Evolutionary conservation across 2,888 invertebrate genomes (phyloP), one percentile per base, ranked within the genome.

Genomic region (Macropis europaea): DNA sequence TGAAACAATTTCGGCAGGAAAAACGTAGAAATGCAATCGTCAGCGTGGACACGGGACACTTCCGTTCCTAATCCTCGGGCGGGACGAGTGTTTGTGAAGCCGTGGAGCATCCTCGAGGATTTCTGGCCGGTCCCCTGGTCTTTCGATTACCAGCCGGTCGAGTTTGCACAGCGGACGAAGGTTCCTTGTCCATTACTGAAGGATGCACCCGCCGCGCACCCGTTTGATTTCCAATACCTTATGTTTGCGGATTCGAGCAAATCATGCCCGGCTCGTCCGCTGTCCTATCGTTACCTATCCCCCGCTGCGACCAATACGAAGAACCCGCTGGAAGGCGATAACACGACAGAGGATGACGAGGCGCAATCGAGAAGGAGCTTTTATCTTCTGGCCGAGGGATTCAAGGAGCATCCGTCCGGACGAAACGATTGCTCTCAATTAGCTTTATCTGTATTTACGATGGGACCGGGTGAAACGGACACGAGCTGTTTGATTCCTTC

Each of bases 371-470:
- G 64, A 47, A 62, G 45, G 36, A 62, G 54, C 61, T 53, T 70
- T 70, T 71, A 72, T 73, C 77, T 73, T 38, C 63, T 48, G 57
- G 45, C 61, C 26, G 60, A 34, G 34, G 61, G 62, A 80, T 64
- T 67, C 56, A 73, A 66, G 75, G 42, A 62, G 54, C 57, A 69
- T n/a, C 43, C 34, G 52, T 50, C 17, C 40, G 40, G 62, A 34
- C 24, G 42, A 45, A 59, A 75, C 76, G 79, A 84, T 82, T 63
- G 75, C 72, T 84, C 79, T 75, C 78, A 74, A 84, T 85, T 85
- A 85, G 77, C 61, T 77, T 77, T 75, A 82, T 82, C 84, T 77
- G 73, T 82, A 82, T 85, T 84, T 81, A 84, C 82, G 72, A 67
- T 48, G 62, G 61, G 24, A 38, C 2, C 47, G 11, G 50, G 48